Conservation (phyloP, 2,113 vertebrate genomes). For the Cephalopholis sonnerati region DNA sequence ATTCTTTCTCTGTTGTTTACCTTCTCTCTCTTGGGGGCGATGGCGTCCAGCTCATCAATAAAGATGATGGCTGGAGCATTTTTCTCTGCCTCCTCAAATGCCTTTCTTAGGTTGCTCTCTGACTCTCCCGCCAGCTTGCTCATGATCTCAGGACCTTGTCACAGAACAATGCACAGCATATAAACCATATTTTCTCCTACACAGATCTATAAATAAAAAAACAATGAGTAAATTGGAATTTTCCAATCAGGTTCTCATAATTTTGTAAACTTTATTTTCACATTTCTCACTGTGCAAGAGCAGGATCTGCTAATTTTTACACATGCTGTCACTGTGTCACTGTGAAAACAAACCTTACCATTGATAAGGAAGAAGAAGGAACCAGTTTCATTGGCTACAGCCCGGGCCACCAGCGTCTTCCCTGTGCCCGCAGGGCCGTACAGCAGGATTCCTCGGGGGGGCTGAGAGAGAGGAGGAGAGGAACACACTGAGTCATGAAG, state of each 20-base stretch:
- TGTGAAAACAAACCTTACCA: conserved; percentile 66
- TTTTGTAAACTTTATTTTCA: neutral
- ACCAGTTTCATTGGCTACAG: conserved; percentile 86
- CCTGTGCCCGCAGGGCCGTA: conserved; percentile 86
- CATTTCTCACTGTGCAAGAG: neutral
- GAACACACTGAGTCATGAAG: neutral
- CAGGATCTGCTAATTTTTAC: neutral
- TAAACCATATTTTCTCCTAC: neutral
- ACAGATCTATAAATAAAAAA: conserved; percentile 9
- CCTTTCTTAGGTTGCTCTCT: conserved; percentile 96
- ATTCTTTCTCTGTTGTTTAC: conserved; percentile 68
- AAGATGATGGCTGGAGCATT: conserved; percentile 98
- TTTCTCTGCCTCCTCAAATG: conserved; percentile 96
- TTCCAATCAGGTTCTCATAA: neutral
- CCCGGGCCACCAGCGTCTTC: conserved; percentile 86
- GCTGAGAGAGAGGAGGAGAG: conserved; percentile 65
- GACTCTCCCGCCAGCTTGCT: conserved; percentile 96
- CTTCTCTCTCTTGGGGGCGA: conserved; percentile 98
- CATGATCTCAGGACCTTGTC: conserved; percentile 95
- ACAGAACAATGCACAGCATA: conserved; percentile 15
- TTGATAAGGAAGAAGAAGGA: conserved; percentile 88
- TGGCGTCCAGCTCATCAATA: conserved; percentile 96
- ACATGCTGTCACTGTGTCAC: neutral
- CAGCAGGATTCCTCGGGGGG: conserved; percentile 84
- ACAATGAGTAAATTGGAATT: neutral